Evolutionary conservation across 2,113 vertebrate species (phyloP).

Genomic region (Narcine bancroftii): DNA sequence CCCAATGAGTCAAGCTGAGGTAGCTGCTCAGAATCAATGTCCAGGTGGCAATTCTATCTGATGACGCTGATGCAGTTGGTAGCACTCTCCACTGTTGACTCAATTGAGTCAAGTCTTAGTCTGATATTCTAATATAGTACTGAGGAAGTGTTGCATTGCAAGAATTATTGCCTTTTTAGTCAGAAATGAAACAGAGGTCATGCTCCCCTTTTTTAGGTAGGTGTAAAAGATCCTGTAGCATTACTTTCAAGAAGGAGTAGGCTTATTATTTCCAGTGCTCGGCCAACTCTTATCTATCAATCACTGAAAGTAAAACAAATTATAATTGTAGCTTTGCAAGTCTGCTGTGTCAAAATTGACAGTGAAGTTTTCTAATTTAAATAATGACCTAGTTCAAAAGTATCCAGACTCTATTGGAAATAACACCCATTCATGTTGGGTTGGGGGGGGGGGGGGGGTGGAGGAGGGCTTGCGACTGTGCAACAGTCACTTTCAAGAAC

Average conservation of each 20-base stretch:
- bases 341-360: background rate
- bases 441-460: too few relatives aligned
- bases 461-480: too few relatives aligned
- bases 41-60: background rate
- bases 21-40: background rate
- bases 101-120: background rate
- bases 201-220: background rate
- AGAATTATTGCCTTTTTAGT: background rate
- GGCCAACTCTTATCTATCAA: background rate
- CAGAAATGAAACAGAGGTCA: background rate
- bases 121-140: background rate
- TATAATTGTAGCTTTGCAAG: background rate
- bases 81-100: background rate
- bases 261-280: background rate
- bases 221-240: background rate
- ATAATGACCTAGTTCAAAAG: background rate
- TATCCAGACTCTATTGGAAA: background rate
- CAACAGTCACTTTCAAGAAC: background rate
- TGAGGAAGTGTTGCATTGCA: background rate
- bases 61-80: background rate
- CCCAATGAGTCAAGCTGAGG: background rate
- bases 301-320: background rate
- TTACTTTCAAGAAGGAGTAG: background rate
- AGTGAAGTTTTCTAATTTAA: background rate
- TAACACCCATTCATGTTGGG: background rate